Evolutionary conservation across 2,888 invertebrate species (phyloP).

Genomic region (Cantharis rustica): DNA sequence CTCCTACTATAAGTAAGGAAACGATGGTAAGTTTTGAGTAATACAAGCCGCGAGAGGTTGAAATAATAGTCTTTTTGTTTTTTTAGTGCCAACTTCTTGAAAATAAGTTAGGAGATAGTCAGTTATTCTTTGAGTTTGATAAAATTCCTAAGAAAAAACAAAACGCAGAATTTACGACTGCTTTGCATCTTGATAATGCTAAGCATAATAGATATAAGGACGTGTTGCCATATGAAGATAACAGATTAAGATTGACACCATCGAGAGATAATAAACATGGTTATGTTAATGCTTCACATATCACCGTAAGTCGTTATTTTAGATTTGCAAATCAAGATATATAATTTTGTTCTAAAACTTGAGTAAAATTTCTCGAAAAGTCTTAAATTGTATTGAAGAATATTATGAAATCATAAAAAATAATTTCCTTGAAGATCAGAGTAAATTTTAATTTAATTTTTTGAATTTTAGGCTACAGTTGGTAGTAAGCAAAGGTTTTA

Average conservation of each 20-base stretch:
- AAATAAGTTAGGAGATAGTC: conserved; percentile 72
- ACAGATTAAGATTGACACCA: conserved; percentile 81
- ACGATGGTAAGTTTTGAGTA: conserved; percentile 66
- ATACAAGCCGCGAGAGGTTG: background rate
- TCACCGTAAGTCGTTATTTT: conserved; percentile 65
- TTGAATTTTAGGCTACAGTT: conserved; percentile 72
- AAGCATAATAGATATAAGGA: conserved; percentile 64
- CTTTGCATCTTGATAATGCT: conserved; percentile 72
- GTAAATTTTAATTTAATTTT: background rate
- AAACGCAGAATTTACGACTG: conserved; percentile 73
- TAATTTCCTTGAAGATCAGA: background rate
- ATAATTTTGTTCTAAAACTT: too few relatives aligned
- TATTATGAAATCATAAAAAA: background rate
- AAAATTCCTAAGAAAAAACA: conserved; percentile 78
- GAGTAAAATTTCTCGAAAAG: too few relatives aligned
- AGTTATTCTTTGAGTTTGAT: conserved; percentile 84
- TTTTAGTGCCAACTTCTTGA: conserved; percentile 68
- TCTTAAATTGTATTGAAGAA: too few relatives aligned
- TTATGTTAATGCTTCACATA: conserved; percentile 91
- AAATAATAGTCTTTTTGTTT: background rate
- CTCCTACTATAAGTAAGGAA: conserved; percentile 79
- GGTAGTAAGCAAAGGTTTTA: conserved; percentile 84
- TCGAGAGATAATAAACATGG: conserved; percentile 82
- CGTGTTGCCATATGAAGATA: conserved; percentile 89
- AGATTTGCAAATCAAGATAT: background rate